These are phyloP conservation scores for zebrafish (Danio rerio) DNA, from an alignment of 2,113 vertebrate genomes.

Conservation along the genomic window DNA sequence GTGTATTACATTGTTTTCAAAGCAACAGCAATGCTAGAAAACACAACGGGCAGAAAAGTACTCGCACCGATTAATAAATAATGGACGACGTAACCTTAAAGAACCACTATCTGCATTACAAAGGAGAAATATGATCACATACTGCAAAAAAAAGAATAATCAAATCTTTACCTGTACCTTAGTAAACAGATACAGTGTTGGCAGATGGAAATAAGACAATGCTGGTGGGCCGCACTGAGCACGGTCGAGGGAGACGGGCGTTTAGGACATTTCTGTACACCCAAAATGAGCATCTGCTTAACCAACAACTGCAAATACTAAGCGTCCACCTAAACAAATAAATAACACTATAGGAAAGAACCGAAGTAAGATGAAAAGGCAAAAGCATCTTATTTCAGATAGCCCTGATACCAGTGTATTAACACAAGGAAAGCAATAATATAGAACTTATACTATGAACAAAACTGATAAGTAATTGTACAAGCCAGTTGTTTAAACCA, in stretches of 20 bases:
- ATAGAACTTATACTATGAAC: background rate
- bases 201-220: background rate
- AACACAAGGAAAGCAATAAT: slow-evolving; percentile 17
- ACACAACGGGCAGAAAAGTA: background rate
- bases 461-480: slow-evolving; percentile 15
- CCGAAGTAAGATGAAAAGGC: slow-evolving; percentile 1
- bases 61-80: background rate
- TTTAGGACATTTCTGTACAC: background rate
- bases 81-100: background rate
- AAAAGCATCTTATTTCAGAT: background rate
- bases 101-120: background rate
- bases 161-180: slow-evolving; percentile 21
- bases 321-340: background rate
- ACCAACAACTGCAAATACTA: background rate
- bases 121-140: background rate
- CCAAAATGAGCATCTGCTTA: background rate
- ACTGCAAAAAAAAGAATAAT: slow-evolving; percentile 12
- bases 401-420: slow-evolving; percentile 32
- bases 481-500: slow-evolving; percentile 17
- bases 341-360: background rate
- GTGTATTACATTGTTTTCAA: slow-evolving; percentile 13
- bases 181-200: slow-evolving; percentile 38
- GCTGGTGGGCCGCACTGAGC: background rate
- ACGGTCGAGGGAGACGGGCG: background rate
- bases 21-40: background rate